These are phyloP conservation scores for Taphrorychus bicolor DNA, from an alignment of 2,888 invertebrate species.

Conservation along the genomic window DNA sequence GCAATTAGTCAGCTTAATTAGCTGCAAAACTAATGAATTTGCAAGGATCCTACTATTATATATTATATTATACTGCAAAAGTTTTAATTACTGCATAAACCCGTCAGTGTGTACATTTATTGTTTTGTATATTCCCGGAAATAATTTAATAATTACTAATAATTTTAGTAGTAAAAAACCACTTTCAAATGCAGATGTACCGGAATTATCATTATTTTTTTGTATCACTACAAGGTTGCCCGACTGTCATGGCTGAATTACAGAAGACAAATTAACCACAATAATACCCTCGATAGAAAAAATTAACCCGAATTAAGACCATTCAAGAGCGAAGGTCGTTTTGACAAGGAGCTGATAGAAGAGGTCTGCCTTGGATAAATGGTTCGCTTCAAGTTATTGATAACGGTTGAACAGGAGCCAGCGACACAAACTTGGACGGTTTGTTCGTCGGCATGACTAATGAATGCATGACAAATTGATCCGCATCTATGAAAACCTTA, in stretches of 20 bases:
- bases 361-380: slow-evolving; percentile 51
- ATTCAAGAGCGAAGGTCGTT: slow-evolving; percentile 48
- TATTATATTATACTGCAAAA: slow-evolving; percentile 11
- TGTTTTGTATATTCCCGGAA: too few species aligned
- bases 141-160: too few species aligned
- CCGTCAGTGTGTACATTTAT: too few species aligned
- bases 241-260: slow-evolving; percentile 6
- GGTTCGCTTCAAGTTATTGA: slow-evolving; percentile 53
- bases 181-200: too few species aligned
- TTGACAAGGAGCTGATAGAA: slow-evolving; percentile 49
- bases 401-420: slow-evolving; percentile 53
- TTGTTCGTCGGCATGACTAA: slow-evolving; percentile 54
- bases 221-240: too few species aligned
- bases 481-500: slow-evolving; percentile 47
- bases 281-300: slow-evolving; percentile 11
- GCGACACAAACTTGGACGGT: slow-evolving; percentile 51
- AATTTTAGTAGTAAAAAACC: too few species aligned
- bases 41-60: background rate
- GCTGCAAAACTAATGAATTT: slow-evolving; percentile 12
- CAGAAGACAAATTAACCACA: slow-evolving; percentile 1
- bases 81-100: too few species aligned
- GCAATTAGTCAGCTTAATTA: slow-evolving; percentile 16
- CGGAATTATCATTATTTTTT: too few species aligned
- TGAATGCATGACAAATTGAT: slow-evolving; percentile 54
- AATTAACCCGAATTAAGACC: slow-evolving; percentile 35